phyloP scores from a whole-genome alignment of 2,113 vertebrate genomes.

The Chitala chitala region DNA sequence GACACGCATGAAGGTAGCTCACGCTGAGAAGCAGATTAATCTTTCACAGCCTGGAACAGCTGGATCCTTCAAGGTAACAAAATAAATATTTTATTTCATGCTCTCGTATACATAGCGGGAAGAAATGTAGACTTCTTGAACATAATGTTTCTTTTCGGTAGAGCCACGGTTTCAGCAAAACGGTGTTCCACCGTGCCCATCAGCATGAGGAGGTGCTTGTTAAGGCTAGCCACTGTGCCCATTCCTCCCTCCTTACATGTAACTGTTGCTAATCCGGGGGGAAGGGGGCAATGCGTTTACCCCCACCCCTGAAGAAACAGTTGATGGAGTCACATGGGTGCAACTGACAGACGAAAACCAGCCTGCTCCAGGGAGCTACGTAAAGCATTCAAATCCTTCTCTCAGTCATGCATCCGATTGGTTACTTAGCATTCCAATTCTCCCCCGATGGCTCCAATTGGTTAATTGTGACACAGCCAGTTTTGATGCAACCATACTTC shows the following conservation, averaged over 20 bases:
- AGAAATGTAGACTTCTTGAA: not conserved
- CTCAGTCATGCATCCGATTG: constrained; percentile 50
- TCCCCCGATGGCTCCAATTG: too few relatives aligned
- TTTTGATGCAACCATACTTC: too few relatives aligned
- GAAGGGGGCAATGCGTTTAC: constrained; percentile 14
- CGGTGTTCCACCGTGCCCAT: not conserved
- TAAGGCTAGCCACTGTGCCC: not conserved
- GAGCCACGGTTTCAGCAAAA: not conserved
- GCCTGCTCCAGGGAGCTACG: not conserved
- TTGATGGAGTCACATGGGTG: constrained; percentile 52
- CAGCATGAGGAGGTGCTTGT: not conserved
- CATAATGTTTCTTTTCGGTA: not conserved
- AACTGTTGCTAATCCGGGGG: not conserved
- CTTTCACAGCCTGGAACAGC: not conserved
- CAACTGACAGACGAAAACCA: constrained; percentile 48
- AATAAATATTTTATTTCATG: not conserved
- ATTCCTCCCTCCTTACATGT: not conserved
- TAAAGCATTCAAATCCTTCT: constrained; percentile 45
- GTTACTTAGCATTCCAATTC: constrained; percentile 66
- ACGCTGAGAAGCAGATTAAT: not conserved
- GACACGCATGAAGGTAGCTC: too few relatives aligned
- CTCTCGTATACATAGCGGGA: not conserved
- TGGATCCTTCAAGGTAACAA: not conserved
- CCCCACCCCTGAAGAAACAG: constrained; percentile 19
- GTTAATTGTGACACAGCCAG: too few relatives aligned